Evolutionary conservation across 1,140 invertebrate genomes (phyloP), one percentile per base, ranked within the genome.

Genomic region (Heliconius hewitsoni): DNA sequence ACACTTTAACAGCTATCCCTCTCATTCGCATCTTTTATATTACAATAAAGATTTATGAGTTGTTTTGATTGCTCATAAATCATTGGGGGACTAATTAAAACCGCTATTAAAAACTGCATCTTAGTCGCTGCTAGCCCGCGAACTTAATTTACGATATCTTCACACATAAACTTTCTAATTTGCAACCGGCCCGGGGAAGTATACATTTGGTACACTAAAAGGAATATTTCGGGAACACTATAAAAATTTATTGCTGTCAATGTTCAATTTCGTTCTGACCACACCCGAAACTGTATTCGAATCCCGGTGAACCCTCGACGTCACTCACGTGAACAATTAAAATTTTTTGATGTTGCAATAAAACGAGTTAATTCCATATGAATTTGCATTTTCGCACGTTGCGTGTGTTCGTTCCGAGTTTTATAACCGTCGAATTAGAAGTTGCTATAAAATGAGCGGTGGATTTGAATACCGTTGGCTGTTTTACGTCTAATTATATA

Each of bases 151-250:
- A 94, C 90, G 91, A 91, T 88, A 91, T 89, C 79, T 89, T 85
- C 83, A 83, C 85, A 85, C 87, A 88, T 90, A 93, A 93, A 90
- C 91, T 92, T 93, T 94, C 92, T 93, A 93, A 94, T 93, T 93
- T 93, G 89, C 88, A 84, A 66, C 60, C 23, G 27, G 60, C 81
- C 81, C 66, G 74, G 81, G 77, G 82, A 84, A 84, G 85, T 86
- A 87, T 81, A 77, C 57, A 81, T 19, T 80, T 76, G 79, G 76
- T 46, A 89, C 86, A 90, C 92, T 90, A 90, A 94, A 92, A 92
- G 86, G 84, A 93, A 92, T 89, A 92, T 88, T 87, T 90, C 88
- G 74, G 78, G 82, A 86, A 87, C 92, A 91, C 88, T 90, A 92
- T 94, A 93, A 93, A 93, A 91, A 87, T 89, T 89, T 94, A 91